Percentiles rank a stretch among this genome's conserved stretches.
Evolutionary conservation across 1,140 invertebrate genomes (phyloP).

Genomic region (Microvelia longipes): DNA sequence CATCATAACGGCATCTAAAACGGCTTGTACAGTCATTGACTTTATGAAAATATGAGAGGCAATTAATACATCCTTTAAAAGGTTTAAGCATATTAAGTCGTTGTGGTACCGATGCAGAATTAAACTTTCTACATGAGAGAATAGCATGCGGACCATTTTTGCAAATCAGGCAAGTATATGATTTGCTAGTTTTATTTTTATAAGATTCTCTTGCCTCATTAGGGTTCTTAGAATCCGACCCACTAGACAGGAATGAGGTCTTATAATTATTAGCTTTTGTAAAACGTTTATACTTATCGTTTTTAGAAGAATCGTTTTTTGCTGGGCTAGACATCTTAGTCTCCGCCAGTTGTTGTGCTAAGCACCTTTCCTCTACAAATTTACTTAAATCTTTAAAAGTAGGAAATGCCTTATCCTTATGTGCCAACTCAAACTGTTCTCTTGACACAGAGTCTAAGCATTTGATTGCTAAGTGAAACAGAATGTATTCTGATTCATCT

Average conservation of each 20-base stretch:
- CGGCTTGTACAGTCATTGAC: background rate
- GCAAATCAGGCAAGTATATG: background rate
- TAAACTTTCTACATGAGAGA: background rate
- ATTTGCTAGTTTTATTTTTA: background rate
- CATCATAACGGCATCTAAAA: background rate
- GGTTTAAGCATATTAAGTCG: background rate
- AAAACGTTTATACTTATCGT: background rate
- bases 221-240: background rate
- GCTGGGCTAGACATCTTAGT: background rate
- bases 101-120: background rate
- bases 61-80: background rate
- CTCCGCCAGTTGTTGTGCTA: background rate
- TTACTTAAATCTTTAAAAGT: background rate
- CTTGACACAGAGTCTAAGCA: background rate
- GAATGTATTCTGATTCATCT: background rate
- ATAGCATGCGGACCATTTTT: background rate
- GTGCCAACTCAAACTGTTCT: constrained; percentile 1
- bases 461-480: constrained; percentile 2
- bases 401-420: background rate
- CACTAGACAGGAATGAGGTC: background rate
- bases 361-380: background rate
- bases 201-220: background rate
- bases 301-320: background rate
- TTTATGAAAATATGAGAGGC: background rate
- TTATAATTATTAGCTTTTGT: background rate